Base-by-base conservation (phyloP, 2,888 invertebrate genomes). In the Alentia gelatinosa region DNA sequence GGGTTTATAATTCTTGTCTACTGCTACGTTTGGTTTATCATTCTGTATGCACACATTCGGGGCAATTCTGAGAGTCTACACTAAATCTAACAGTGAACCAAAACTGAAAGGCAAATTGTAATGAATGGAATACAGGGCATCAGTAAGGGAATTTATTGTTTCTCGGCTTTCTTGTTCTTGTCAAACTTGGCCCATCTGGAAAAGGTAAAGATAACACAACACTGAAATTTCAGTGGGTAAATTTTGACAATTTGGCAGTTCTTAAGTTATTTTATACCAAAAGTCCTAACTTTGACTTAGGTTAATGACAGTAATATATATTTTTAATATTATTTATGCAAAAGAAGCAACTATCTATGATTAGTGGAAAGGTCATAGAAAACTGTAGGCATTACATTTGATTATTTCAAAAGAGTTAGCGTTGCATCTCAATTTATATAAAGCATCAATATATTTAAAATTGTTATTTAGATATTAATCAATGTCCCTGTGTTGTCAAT, bases 131-230 rank as follows among this genome's bases (percentile, higher is more conserved):
- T 68, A 68, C 12, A 68, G 79, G 39, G 26, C 39, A 12, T 0
- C 39, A 12, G 23, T 79, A 79, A 39, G 79, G 35, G 79, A 39
- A 79, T 9, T 79, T 79, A 39, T 35, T 79, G 19, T 37, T 79
- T 79, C 23, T 79, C 79, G 39, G 39, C 79, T 39, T 79, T 79
- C 86, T 86, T 83, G 37, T 79, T 84, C 50, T 86, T 86, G 86
- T 26, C 86, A 86, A 86, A 86, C 86, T 86, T 86, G 86, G 42
- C 42, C 86, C 86, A 86, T 86, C 86, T 86, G 86, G n/a, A 86
- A 86, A 42, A 79, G 35, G 79, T 37, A 79, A 79, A 79, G 79
- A 79, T 35, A 79, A 79, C 79, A 79, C 39, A 35, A 39, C 37
- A 79, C 79, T 79, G 37, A 79, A 79, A 79, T 79, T 79, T 68